Evolutionary conservation across 2,113 vertebrate species (phyloP), one percentile per base, ranked within the genome.

Genomic region (Amazona vittata): DNA sequence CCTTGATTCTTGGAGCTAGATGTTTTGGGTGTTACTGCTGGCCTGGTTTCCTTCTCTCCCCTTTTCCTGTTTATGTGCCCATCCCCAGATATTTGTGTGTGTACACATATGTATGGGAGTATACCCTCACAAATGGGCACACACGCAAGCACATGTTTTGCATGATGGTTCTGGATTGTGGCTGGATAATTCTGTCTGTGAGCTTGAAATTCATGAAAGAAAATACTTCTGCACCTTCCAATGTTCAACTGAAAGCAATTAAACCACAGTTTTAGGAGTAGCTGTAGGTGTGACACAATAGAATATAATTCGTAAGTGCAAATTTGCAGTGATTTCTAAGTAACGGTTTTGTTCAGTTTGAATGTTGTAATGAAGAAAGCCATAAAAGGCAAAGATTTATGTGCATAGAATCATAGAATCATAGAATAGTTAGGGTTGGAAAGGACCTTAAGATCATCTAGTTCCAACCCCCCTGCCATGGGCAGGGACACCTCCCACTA

Each of bases 101-200:
- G 2, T 53, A 12, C 15, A 24, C 4, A 3, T n/a, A 5, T n/a
- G 5, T 44, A 15, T 74, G 37, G 12, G 18, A 60, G 11, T 10
- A 25, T 24, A 33, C 39, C 28, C 43, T 25, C 63, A 55, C 16
- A 31, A 12, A 70, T 13, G 1, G 22, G 15, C 35, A 11, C 19
- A 8, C 11, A 35, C 12, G 20, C 15, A 60, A n/a, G 6, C 4
- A 39, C 0, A 0, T 14, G 0, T 62, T 29, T 74, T 31, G 19
- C 29, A 60, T 29, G 17, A 7, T 39, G 31, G 8, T 39, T 84
- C 24, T 60, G 59, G 26, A 15, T 43, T 69, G 29, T 50, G 49
- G 28, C 49, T 22, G 28, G 49, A 33, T 9, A 47, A 2, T 78
- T 75, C 57, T 84, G 64, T 5, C 60, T 37, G 2, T 74, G 11